These are phyloP conservation scores for Argyrosomus regius DNA, from an alignment of 2,797 vertebrate species.

Conservation along the genomic window DNA sequence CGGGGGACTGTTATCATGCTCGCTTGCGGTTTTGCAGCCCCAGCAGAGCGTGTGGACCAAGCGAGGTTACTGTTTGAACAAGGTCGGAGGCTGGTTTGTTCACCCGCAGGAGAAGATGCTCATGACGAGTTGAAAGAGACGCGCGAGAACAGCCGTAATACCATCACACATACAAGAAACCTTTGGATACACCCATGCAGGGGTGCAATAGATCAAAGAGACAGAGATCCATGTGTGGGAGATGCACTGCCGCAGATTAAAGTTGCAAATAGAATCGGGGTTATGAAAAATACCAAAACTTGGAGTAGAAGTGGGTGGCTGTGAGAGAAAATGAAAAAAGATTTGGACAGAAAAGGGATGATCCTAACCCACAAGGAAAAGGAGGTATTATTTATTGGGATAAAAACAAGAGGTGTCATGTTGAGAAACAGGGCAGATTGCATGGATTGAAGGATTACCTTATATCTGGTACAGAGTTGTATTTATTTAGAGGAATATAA, in stretches of 20 bases:
- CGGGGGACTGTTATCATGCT: slow-evolving; percentile 9
- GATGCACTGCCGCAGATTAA: not conserved
- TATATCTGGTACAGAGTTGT: not conserved
- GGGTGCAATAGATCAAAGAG: slow-evolving; percentile 26
- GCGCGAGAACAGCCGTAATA: not conserved
- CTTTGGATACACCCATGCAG: slow-evolving; percentile 5
- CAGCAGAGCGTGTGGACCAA: not conserved
- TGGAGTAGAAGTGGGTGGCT: not conserved
- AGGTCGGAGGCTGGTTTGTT: slow-evolving; percentile 18
- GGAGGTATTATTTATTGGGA: not conserved
- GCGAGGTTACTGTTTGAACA: slow-evolving; percentile 14
- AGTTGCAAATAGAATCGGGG: slow-evolving; percentile 19
- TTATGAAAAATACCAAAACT: slow-evolving; percentile 8
- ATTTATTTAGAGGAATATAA: not conserved
- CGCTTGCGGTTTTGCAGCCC: slow-evolving; percentile 7
- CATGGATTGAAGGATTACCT: slow-evolving; percentile 4
- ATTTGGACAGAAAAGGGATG: not conserved
- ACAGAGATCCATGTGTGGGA: slow-evolving; percentile 25
- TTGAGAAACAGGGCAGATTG: not conserved
- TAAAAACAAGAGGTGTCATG: not conserved
- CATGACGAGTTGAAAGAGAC: slow-evolving; percentile 21
- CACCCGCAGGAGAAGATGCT: slow-evolving; percentile 10
- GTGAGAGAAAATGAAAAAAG: not conserved
- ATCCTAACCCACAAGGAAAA: not conserved
- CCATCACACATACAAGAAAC: slow-evolving; percentile 18